Percentiles rank a stretch among this genome's conserved stretches.
phyloP scores from a whole-genome alignment of 2,113 vertebrate species.

The Dasyprocta punctata region DNA sequence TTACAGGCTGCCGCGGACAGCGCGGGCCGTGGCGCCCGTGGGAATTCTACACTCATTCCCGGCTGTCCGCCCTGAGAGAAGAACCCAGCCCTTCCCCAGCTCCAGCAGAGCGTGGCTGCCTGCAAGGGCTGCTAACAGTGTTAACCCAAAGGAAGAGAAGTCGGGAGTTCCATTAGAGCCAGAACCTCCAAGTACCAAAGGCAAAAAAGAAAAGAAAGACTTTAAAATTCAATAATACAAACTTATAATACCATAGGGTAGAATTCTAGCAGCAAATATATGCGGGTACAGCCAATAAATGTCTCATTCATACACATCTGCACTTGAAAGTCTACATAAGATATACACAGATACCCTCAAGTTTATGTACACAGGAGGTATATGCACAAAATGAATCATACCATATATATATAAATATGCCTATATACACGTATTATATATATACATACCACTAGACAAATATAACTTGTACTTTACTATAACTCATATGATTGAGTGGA shows the following conservation, averaged over 20 bases:
- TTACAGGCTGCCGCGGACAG: not conserved
- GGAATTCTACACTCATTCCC: not conserved
- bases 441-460: not conserved
- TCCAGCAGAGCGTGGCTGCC: not conserved
- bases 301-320: not conserved
- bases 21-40: not conserved
- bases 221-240: slow-evolving; percentile 2
- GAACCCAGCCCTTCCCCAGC: not conserved
- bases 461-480: not conserved
- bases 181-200: not conserved
- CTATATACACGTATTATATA: not conserved
- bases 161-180: not conserved
- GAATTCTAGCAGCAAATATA: not conserved
- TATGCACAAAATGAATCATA: not conserved
- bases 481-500: not conserved
- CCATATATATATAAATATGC: not conserved
- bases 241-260: not conserved
- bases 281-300: not conserved
- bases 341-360: not conserved
- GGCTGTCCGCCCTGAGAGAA: not conserved
- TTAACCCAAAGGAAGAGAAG: not conserved
- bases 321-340: not conserved
- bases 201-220: not conserved
- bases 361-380: not conserved
- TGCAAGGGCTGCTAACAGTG: not conserved